These are phyloP conservation scores for Acropternis orthonyx DNA, from an alignment of 2,797 vertebrate genomes.

Conservation along the genomic window DNA sequence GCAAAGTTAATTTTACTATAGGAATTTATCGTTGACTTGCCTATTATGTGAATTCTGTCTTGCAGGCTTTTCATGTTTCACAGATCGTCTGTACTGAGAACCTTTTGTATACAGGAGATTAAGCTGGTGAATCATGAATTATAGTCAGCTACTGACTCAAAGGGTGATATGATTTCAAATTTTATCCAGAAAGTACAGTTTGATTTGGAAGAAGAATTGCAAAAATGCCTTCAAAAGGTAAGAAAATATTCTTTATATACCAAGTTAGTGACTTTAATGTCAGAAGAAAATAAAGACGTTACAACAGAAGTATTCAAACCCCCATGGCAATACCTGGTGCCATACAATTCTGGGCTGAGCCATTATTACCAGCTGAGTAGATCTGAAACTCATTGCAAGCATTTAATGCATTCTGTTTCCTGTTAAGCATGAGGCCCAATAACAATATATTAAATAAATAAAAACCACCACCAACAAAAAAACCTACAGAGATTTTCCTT, in stretches of 20 bases:
- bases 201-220: conserved; percentile 38
- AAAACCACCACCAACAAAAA: neutral
- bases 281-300: neutral
- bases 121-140: conserved; percentile 65
- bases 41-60: conserved; percentile 26
- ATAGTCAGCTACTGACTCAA: conserved; percentile 47
- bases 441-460: neutral
- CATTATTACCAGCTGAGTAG: neutral
- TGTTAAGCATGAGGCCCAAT: neutral
- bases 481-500: neutral
- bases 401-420: neutral
- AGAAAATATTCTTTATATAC: conserved; percentile 42
- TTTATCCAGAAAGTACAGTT: conserved; percentile 55
- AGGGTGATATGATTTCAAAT: conserved; percentile 48
- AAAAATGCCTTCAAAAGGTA: conserved; percentile 42
- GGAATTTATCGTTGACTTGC: conserved; percentile 47
- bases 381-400: neutral
- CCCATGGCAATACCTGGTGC: neutral
- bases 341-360: neutral
- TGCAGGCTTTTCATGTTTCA: neutral
- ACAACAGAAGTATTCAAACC: neutral
- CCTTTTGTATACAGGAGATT: conserved; percentile 21
- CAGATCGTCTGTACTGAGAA: conserved; percentile 27
- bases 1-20: neutral
- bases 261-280: conserved; percentile 43